These are phyloP conservation scores for Lamellibrachia satsuma DNA, from an alignment of 2,888 invertebrate species.

Conservation along the genomic window DNA sequence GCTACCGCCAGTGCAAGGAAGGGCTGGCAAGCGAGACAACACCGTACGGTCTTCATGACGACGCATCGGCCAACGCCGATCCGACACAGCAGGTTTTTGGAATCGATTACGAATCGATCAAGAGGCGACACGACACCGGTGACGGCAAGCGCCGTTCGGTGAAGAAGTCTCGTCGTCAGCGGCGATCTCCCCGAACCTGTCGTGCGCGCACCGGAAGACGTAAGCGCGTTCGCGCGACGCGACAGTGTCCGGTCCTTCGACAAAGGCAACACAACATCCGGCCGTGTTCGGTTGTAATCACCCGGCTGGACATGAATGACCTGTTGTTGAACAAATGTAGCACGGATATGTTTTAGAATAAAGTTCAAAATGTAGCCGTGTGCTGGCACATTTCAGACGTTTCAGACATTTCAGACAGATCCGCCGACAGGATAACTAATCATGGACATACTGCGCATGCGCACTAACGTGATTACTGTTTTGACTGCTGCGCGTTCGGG, in stretches of 20 bases:
- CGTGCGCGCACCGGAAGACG: background rate
- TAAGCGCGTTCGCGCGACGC: background rate
- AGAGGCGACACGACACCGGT: background rate
- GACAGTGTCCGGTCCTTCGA: background rate
- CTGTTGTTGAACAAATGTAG: background rate
- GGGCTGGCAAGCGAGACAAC: background rate
- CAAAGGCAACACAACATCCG: background rate
- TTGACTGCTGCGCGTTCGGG: background rate
- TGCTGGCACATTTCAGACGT: background rate
- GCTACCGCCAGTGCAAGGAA: background rate
- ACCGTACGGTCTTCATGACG: background rate
- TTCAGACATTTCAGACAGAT: too few species aligned
- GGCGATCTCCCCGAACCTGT: background rate
- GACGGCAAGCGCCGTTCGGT: background rate
- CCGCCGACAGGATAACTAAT: background rate
- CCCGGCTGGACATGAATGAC: background rate
- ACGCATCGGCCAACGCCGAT: background rate
- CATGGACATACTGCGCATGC: conserved; percentile 7
- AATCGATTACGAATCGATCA: background rate
- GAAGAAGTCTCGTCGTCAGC: background rate
- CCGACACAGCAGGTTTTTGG: background rate
- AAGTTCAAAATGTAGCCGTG: background rate
- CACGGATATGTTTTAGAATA: background rate
- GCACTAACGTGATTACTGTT: background rate
- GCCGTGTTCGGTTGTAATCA: background rate